Percentiles rank a stretch among this genome's conserved stretches.
Evolutionary conservation across 1,140 invertebrate genomes (phyloP).

Genomic region (Armadillidium nasatum): DNA sequence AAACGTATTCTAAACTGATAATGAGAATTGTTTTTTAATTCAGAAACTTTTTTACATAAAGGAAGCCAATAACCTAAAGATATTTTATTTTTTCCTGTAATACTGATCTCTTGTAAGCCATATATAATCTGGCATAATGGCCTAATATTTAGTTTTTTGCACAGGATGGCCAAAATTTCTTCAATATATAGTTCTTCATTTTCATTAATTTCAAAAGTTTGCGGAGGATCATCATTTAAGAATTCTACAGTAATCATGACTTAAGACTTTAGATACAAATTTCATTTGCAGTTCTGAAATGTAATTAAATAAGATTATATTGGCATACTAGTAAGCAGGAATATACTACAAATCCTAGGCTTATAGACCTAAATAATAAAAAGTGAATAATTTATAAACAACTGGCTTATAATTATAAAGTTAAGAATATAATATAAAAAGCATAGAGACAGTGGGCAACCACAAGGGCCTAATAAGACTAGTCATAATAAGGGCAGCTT

Average conservation of each 20-base stretch:
- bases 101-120: background rate
- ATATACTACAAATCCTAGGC: too few relatives aligned
- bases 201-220: background rate
- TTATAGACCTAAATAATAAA: too few relatives aligned
- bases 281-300: too few relatives aligned
- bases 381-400: too few relatives aligned
- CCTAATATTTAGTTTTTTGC: background rate
- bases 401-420: too few relatives aligned
- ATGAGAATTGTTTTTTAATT: background rate
- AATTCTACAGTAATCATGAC: background rate
- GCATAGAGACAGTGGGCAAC: too few relatives aligned
- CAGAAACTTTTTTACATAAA: background rate
- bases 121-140: background rate
- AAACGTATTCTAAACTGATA: slow-evolving; percentile 4
- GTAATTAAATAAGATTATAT: too few relatives aligned
- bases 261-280: too few relatives aligned
- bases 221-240: background rate
- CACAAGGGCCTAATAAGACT: too few relatives aligned
- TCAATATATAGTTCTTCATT: background rate
- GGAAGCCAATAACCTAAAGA: background rate
- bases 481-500: too few relatives aligned
- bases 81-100: background rate
- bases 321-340: too few relatives aligned
- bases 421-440: too few relatives aligned
- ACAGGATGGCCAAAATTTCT: background rate